Evolutionary conservation across 2,888 invertebrate genomes (phyloP).

Genomic region (Ceraclea dissimilis): DNA sequence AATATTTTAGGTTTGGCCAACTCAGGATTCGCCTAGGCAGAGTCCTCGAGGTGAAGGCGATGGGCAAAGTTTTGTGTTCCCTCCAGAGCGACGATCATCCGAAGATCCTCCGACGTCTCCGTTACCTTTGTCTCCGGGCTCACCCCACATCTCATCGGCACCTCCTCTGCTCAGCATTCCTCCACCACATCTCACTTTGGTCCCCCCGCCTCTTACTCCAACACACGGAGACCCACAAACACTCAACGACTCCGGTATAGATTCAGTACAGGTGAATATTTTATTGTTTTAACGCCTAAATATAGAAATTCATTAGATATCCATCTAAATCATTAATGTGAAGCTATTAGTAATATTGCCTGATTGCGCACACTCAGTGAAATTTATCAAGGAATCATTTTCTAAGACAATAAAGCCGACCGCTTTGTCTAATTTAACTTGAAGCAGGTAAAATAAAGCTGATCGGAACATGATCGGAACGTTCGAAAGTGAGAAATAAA

Average conservation of each 20-base stretch:
- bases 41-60: constrained; percentile 61
- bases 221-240: constrained; percentile 37
- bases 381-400: no score
- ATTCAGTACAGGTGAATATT: constrained; percentile 56
- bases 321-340: no score
- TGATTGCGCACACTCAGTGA: no score
- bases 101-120: constrained; percentile 13
- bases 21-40: constrained; percentile 62
- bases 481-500: no score
- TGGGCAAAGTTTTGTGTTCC: constrained; percentile 61
- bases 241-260: constrained; percentile 59
- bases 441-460: no score
- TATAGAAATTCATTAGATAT: neutral
- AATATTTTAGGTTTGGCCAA: constrained; percentile 62
- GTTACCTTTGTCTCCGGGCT: constrained; percentile 45
- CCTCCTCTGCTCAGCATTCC: constrained; percentile 9
- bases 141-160: constrained; percentile 40
- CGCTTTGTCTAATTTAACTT: no score
- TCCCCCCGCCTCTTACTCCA: constrained; percentile 32
- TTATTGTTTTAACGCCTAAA: neutral
- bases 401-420: no score
- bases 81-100: constrained; percentile 37
- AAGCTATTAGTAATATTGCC: no score
- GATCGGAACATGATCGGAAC: no score
- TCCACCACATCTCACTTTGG: constrained; percentile 7